Base-by-base conservation (phyloP, 2,888 invertebrate species). In the Pollenia griseotomentosa region DNA sequence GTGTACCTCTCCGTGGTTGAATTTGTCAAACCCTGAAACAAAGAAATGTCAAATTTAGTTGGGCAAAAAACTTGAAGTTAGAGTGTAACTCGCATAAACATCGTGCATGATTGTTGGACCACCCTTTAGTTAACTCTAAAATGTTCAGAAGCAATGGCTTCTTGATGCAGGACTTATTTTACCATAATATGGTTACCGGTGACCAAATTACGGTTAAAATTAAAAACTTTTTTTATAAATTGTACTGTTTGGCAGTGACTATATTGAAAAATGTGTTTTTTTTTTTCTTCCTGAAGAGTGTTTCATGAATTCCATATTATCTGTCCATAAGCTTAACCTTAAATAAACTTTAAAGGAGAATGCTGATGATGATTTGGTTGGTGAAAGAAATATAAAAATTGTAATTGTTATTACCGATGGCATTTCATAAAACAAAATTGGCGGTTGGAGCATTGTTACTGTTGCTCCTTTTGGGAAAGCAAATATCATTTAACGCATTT, bases 401-500 rank as follows among this genome's bases (percentile, higher is more conserved):
- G 63, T 75, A 65, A 79, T 80, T 79, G 55, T 74, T 61, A 61
- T 53, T 73, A 51, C 63, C 48, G 19, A 33, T n/a, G 63, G 2
- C 59, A 61, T 59, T 74, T 73, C 33, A 78, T 59, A 59, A 65
- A 16, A 12, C 12, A 42, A 11, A 33, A 59, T 66, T 51, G 51
- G 66, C 42, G 71, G 73, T 73, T 66, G 66, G 46, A 19, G 7
- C 8, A 59, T 66, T 51, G 48, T 61, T 48, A 48, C 14, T 74
- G 19, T 59, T 59, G 53, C 53, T 48, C n/a, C 11, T 73, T 73
- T 65, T 19, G 16, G 8, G 59, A 48, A 59, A 23, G 9, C 53
- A 51, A 80, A 74, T 66, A 40, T 51, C 46, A 74, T 82, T 63
- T 46, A 82, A 79, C 74, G 55, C 48, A 78, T 82, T 82, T 86